Percentiles rank a stretch among this genome's conserved stretches.
These are phyloP conservation scores for Platalea minor DNA, from an alignment of 2,797 vertebrate species.

Conservation along the genomic window DNA sequence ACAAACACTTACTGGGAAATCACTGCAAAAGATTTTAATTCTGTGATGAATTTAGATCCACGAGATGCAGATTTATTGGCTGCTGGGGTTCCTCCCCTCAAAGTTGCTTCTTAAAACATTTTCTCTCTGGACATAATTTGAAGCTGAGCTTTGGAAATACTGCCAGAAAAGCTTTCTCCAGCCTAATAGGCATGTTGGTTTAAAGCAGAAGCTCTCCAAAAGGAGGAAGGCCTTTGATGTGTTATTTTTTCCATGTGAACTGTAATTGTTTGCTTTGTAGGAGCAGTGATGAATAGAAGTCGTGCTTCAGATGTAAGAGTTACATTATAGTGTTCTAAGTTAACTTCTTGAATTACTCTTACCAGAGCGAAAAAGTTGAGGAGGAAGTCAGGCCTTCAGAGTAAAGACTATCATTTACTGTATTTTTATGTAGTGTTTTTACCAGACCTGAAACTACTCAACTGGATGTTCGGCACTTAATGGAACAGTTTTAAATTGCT, in stretches of 20 bases:
- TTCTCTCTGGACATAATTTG: constrained; percentile 24
- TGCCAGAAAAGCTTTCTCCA: constrained; percentile 42
- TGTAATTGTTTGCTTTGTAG: constrained; percentile 33
- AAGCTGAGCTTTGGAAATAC: constrained; percentile 16
- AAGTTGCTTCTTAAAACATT: not conserved
- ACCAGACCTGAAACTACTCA: not conserved
- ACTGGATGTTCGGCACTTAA: not conserved
- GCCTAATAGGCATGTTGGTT: constrained; percentile 29
- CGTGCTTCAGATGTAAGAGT: not conserved
- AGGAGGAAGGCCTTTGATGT: constrained; percentile 48
- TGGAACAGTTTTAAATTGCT: not conserved
- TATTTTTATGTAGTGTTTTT: not conserved
- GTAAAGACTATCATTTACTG: not conserved
- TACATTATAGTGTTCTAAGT: not conserved
- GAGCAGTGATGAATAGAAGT: constrained; percentile 26
- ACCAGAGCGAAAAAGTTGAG: not conserved
- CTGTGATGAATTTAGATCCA: not conserved
- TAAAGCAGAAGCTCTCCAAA: constrained; percentile 55
- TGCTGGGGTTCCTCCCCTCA: not conserved
- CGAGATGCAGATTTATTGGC: not conserved
- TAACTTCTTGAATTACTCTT: constrained; percentile 17
- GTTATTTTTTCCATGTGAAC: constrained; percentile 55
- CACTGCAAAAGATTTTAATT: not conserved
- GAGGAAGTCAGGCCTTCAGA: not conserved
- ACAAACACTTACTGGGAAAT: not conserved